Evolutionary conservation across 2,888 invertebrate species (phyloP).

Genomic region (Acleris cristana): DNA sequence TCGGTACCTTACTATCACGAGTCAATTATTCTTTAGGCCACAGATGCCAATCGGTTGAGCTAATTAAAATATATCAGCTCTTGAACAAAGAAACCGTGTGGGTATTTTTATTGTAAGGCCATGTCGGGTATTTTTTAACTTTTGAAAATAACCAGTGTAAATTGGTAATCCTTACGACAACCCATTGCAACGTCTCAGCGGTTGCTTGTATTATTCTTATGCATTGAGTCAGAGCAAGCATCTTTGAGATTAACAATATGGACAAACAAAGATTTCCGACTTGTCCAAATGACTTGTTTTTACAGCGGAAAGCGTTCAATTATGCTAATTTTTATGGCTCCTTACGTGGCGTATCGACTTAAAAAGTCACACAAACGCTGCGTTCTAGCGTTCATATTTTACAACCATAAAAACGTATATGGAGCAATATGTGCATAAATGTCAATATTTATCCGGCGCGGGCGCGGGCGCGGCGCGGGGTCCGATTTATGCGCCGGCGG

Average conservation of each 20-base stretch:
- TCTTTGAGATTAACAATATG: slow-evolving; percentile 14
- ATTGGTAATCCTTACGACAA: background rate
- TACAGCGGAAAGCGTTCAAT: slow-evolving; percentile 73
- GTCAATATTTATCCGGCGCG: slow-evolving; percentile 74
- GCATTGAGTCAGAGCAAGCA: slow-evolving; percentile 19
- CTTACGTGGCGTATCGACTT: slow-evolving; percentile 70
- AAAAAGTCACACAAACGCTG: slow-evolving; percentile 66
- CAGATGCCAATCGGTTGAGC: too few species aligned
- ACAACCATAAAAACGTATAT: slow-evolving; percentile 81
- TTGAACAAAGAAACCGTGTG: too few species aligned
- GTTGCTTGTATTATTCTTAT: background rate
- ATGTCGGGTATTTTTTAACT: too few species aligned
- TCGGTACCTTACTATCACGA: too few species aligned
- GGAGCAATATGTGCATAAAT: slow-evolving; percentile 84
- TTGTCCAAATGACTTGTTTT: slow-evolving; percentile 72
- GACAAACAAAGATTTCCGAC: slow-evolving; percentile 42
- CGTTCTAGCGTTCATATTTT: slow-evolving; percentile 78
- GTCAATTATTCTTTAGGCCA: too few species aligned
- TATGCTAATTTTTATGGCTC: slow-evolving; percentile 79
- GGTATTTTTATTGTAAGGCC: too few species aligned
- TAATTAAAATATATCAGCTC: too few species aligned
- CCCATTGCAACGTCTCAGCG: background rate
- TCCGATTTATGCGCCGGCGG: slow-evolving; percentile 68
- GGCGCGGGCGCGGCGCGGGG: slow-evolving; percentile 49
- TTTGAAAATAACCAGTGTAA: too few species aligned